A percentile compares a stretch with the other conserved stretches of the same genome.
Evolutionary conservation across 2,113 vertebrate species (phyloP).

Genomic region (Antechinus stuartii): DNA sequence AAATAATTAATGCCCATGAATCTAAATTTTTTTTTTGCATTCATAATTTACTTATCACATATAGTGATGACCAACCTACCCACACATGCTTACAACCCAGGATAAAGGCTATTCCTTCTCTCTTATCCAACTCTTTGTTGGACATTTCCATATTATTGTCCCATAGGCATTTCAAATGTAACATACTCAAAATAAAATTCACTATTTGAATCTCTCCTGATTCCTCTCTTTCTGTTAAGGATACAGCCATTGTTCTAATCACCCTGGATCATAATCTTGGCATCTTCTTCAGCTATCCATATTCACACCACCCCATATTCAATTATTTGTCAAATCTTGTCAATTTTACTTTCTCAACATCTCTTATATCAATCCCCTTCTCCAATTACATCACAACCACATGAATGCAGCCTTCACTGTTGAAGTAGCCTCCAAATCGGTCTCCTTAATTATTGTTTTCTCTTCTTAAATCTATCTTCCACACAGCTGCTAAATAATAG

Average conservation of each 20-base stretch:
- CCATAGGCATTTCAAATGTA: not conserved
- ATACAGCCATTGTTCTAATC: not conserved
- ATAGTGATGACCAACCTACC: not conserved
- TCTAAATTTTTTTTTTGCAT: not conserved
- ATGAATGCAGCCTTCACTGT: not conserved
- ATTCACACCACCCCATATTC: not conserved
- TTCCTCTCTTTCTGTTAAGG: not conserved
- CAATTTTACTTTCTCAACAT: not conserved
- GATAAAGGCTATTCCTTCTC: not conserved
- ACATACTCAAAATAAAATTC: not conserved
- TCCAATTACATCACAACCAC: not conserved
- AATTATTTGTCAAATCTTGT: not conserved
- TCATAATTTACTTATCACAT: not conserved
- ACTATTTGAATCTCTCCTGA: not conserved
- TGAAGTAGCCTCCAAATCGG: not conserved
- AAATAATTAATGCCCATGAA: not conserved
- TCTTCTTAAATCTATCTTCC: not conserved
- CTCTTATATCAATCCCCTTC: not conserved
- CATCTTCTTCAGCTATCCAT: fast-evolving
- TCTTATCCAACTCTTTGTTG: not conserved
- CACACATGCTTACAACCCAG: not conserved
- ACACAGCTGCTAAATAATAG: not conserved
- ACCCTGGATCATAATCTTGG: not conserved
- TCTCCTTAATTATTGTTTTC: not conserved
- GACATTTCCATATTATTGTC: not conserved